Conservation (phyloP, 1,140 invertebrate species). For the Euschistus heros region DNA sequence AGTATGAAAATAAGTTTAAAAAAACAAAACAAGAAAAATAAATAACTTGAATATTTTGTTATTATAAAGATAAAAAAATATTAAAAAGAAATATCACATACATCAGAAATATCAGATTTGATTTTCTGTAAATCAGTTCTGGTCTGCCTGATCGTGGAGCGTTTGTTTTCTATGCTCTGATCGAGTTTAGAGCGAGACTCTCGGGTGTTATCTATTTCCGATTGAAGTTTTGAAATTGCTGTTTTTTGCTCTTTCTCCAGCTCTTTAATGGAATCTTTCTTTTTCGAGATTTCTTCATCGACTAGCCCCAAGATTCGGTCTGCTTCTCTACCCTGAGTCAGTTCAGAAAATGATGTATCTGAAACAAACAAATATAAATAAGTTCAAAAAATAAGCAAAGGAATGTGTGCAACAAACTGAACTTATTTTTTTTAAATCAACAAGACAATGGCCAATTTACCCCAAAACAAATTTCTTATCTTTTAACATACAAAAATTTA, state of each 20-base stretch:
- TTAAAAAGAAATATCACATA: conserved; percentile 19
- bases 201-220: conserved; percentile 37
- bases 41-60: too few relatives aligned
- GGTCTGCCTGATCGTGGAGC: conserved; percentile 39
- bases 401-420: too few relatives aligned
- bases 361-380: background rate
- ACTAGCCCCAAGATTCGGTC: background rate
- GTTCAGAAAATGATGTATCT: conserved; percentile 16
- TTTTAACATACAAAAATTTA: too few relatives aligned
- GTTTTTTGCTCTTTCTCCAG: conserved; percentile 25
- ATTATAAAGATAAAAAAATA: background rate
- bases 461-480: too few relatives aligned
- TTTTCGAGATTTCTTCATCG: background rate
- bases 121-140: conserved; percentile 32
- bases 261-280: conserved; percentile 23
- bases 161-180: conserved; percentile 37
- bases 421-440: too few relatives aligned
- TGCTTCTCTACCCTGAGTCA: conserved; percentile 17
- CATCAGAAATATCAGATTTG: conserved; percentile 31
- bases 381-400: background rate
- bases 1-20: too few relatives aligned
- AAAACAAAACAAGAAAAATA: too few relatives aligned
- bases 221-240: conserved; percentile 37
- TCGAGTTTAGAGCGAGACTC: conserved; percentile 38
- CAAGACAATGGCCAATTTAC: too few relatives aligned